Evolutionary conservation across 2,888 invertebrate genomes (phyloP), one percentile per base, ranked within the genome.

Genomic region (Lasioglossum zephyrum): DNA sequence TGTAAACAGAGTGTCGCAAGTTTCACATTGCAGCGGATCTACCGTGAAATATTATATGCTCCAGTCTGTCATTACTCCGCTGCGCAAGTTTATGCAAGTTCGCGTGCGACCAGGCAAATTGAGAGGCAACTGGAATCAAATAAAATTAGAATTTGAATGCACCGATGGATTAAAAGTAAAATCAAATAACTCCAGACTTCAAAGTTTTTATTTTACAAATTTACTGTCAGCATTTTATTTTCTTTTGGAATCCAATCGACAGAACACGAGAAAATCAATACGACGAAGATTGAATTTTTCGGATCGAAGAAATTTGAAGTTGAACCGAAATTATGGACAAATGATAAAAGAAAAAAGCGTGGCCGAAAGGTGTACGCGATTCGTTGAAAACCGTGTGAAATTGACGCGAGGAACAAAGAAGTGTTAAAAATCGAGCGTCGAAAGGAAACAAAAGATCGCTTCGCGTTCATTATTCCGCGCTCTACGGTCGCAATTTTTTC

Each of bases 21-120:
- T 60, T 60, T 60, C 60, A 4, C 60, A 4, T 60, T 26, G 26
- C 60, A 60, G 60, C 26, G 60, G 26, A 60, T 26, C 26, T 26
- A 26, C 60, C 26, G 60, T 60, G 26, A 60, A 60, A 66, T 66
- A 66, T 66, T 66, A 18, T 66, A 66, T 36, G 36, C 66, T 66
- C 31, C 66, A 31, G 36, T 31, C 36, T 66, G 31, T 66, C 66
- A 66, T 66, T 31, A 36, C 31, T 66, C 36, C 4, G 18, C 66
- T 18, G 36, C 66, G 18, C 13, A 60, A 13, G 60, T 60, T 60
- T 31, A 16, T 16, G 60, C 16, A 60, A 26, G 60, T 60, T 60
- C 31, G 5, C 26, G 26, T 60, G 60, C 11, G 31, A 6, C 60
- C 16, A 26, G 26, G 13, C 26, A 1, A 60, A 31, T 5, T 5